Conservation (phyloP, 2,113 vertebrate species). For the Stercorarius parasiticus region DNA sequence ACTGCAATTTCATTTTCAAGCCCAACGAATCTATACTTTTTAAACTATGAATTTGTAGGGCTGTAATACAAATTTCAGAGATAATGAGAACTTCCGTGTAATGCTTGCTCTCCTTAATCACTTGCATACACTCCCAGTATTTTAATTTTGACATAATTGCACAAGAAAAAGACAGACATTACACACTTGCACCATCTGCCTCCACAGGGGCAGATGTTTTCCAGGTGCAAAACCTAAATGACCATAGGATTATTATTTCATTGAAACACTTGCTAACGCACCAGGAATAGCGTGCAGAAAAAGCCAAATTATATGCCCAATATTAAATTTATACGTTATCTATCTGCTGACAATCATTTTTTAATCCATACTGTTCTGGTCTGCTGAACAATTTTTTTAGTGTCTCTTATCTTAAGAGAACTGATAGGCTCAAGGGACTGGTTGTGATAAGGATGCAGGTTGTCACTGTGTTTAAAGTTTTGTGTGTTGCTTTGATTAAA, state of each 20-base stretch:
- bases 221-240: slow-evolving; percentile 35
- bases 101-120: slow-evolving; percentile 6
- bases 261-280: background rate
- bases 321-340: background rate
- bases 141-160: slow-evolving; percentile 24
- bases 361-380: slow-evolving; percentile 2
- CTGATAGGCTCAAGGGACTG: background rate
- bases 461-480: background rate
- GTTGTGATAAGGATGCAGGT: background rate
- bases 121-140: background rate
- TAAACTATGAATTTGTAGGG: background rate
- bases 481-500: background rate
- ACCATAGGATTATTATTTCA: background rate
- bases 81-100: background rate
- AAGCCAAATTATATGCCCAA: background rate
- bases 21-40: background rate
- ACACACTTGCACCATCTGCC: slow-evolving; percentile 7
- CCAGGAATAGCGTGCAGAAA: background rate
- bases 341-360: slow-evolving; percentile 8
- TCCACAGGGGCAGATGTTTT: slow-evolving; percentile 15
- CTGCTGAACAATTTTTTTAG: background rate
- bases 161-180: background rate
- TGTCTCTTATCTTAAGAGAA: background rate
- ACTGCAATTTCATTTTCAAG: background rate
- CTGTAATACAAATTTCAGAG: background rate